Evolutionary conservation across 1,140 invertebrate species (phyloP).

Genomic region (Calycopis cecrops): DNA sequence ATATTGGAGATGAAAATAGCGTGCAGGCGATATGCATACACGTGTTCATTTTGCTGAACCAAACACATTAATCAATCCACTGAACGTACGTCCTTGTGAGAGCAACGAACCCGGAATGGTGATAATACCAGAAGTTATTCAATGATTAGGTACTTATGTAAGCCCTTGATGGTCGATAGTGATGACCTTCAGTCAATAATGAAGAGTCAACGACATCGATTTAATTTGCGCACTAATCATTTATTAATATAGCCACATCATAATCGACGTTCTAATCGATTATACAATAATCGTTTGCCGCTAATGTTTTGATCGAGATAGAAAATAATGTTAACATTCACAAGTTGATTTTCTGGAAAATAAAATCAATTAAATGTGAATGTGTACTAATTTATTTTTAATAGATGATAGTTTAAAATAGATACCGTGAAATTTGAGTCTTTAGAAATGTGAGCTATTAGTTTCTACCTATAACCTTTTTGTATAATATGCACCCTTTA

Average conservation of each 20-base stretch:
- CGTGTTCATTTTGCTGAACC: constrained; percentile 39
- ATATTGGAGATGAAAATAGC: constrained; percentile 1
- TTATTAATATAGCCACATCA: not conserved
- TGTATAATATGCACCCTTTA: too few relatives aligned
- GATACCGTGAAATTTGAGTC: too few relatives aligned
- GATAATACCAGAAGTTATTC: constrained; percentile 49
- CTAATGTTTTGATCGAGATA: too few relatives aligned
- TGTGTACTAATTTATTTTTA: too few relatives aligned
- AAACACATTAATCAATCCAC: constrained; percentile 35
- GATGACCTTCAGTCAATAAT: constrained; percentile 54
- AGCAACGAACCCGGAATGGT: constrained; percentile 57
- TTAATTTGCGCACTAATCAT: not conserved
- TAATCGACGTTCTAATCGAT: not conserved
- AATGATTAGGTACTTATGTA: constrained; percentile 38
- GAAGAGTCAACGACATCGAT: not conserved
- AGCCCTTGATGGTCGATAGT: constrained; percentile 49
- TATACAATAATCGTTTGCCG: not conserved
- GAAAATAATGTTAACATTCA: too few relatives aligned
- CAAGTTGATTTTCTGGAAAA: too few relatives aligned
- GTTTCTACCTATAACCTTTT: too few relatives aligned
- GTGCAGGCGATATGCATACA: constrained; percentile 15
- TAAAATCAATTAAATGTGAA: too few relatives aligned
- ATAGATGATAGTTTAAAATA: too few relatives aligned
- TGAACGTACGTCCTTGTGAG: constrained; percentile 54
- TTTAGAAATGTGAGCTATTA: too few relatives aligned